Evolutionary conservation across 2,888 invertebrate genomes (phyloP).

Genomic region (Hermodice carunculata): DNA sequence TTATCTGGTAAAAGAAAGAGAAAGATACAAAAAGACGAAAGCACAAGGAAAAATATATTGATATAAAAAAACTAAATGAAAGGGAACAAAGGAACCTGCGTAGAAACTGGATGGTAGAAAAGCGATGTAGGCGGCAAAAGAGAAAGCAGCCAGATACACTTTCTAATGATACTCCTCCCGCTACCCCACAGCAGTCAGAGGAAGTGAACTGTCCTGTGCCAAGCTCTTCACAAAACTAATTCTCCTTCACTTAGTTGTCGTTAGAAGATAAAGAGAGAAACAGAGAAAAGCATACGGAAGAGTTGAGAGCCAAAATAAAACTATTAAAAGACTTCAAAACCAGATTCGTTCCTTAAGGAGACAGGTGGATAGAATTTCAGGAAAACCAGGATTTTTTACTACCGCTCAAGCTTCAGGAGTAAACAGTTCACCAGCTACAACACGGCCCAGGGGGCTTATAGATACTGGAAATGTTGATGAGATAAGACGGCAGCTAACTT

Average conservation of each 20-base stretch:
- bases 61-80: not conserved
- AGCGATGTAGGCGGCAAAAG: not conserved
- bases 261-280: constrained; percentile 12
- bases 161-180: not conserved
- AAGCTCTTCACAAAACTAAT: too few relatives aligned
- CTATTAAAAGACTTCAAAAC: constrained; percentile 8
- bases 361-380: not conserved
- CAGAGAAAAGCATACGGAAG: constrained; percentile 17
- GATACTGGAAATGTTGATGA: not conserved
- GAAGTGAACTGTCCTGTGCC: too few relatives aligned
- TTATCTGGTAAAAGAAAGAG: constrained; percentile 2
- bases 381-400: not conserved
- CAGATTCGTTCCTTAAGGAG: constrained; percentile 3
- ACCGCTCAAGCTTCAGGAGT: not conserved
- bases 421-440: too few relatives aligned
- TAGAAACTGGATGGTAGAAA: not conserved
- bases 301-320: constrained; percentile 18
- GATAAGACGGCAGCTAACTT: constrained; percentile 9
- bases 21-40: constrained; percentile 3
- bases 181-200: too few relatives aligned
- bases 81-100: not conserved
- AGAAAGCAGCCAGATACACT: not conserved
- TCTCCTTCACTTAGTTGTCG: too few relatives aligned
- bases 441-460: too few relatives aligned
- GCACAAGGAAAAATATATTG: not conserved